Base-by-base conservation (phyloP, 2,113 vertebrate species). In the Antechinus flavipes region DNA sequence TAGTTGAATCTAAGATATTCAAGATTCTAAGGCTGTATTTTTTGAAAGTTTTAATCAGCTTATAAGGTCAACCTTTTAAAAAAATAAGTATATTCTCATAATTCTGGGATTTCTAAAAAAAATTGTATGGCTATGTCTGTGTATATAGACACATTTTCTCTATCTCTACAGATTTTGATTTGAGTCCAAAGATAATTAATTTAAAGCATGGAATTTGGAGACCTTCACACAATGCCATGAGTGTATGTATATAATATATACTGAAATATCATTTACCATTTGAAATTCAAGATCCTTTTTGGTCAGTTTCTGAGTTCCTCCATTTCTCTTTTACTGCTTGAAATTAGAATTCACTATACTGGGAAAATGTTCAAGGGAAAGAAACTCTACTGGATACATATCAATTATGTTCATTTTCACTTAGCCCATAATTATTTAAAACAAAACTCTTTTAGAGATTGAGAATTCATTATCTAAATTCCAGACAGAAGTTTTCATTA, bases 391-490 rank as follows among this genome's bases (percentile, higher is more conserved):
- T 58, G 93, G 26, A 93, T 47, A n/a, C 91, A 90, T 91, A 52
- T 10, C 68, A 27, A 53, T 90, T 46, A 92, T 94, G 47, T 92
- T 91, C 25, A 35, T 47, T 54, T 55, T 91, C 53, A 89, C 61
- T 94, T 94, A 68, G 3, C 92, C 19, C 91, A 23, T 90, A 93
- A 22, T 55, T 93, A 54, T 50, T 42, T 55, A 95, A 89, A 89
- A 89, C 42, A 94, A 84, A 9, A 89, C 56, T 8, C 35, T 68
- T 93, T 84, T 24, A 9, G 16, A 90, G 54, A 94, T 61, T 96
- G 90, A 91, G 90, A 92, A 94, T 19, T 97, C 35, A 8, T 24
- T 56, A 12, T 94, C 76, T 50, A 91, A 89, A 93, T 95, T n/a
- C 91, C 14, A 25, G 26, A 92, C 2, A 53, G 23, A 90, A n/a